These are phyloP conservation scores for Oryzias dopingdopingensis DNA, from an alignment of 2,797 vertebrate genomes.

Conservation along the genomic window DNA sequence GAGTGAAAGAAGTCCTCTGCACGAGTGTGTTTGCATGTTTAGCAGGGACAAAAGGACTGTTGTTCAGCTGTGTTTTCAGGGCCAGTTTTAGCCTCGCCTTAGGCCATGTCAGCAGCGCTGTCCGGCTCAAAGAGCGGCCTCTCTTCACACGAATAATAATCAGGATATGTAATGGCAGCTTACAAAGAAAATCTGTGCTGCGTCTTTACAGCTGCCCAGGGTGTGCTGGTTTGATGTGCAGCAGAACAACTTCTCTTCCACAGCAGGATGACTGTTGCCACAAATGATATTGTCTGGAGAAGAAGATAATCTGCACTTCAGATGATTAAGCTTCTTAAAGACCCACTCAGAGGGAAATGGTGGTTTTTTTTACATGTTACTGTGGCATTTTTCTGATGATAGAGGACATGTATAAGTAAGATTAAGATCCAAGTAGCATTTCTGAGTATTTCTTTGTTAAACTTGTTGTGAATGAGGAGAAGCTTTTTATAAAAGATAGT, in stretches of 20 bases:
- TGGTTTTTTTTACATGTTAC: too few relatives aligned
- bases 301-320: too few relatives aligned
- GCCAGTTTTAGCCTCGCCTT: slow-evolving; percentile 51
- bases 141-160: slow-evolving; percentile 68
- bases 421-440: too few relatives aligned
- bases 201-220: slow-evolving; percentile 43
- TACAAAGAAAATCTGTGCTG: slow-evolving; percentile 64
- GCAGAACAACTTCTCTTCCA: slow-evolving; percentile 46
- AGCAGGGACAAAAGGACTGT: slow-evolving; percentile 33
- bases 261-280: neutral
- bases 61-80: slow-evolving; percentile 45
- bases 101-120: slow-evolving; percentile 47
- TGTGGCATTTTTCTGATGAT: too few relatives aligned
- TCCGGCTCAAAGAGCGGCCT: slow-evolving; percentile 53
- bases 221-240: slow-evolving; percentile 48
- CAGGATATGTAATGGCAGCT: slow-evolving; percentile 49
- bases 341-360: too few relatives aligned
- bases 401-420: too few relatives aligned
- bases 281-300: neutral
- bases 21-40: neutral
- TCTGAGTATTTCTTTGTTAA: too few relatives aligned
- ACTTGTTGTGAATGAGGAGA: too few relatives aligned
- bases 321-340: too few relatives aligned
- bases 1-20: neutral
- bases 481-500: too few relatives aligned